These are phyloP conservation scores for Salarias fasciatus DNA, from an alignment of 2,797 vertebrate species.

Conservation along the genomic window DNA sequence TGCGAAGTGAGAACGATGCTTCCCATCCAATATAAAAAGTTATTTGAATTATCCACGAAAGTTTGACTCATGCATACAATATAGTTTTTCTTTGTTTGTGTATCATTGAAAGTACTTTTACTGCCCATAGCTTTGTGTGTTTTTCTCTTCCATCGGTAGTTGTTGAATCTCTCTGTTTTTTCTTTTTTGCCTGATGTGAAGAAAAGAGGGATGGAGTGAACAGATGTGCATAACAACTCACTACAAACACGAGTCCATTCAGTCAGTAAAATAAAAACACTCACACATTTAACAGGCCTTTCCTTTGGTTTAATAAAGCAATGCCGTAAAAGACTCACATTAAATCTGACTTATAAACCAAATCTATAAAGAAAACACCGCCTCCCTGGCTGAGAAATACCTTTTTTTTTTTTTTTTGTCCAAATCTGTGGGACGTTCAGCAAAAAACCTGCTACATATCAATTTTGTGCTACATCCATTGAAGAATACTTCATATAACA, in stretches of 20 bases:
- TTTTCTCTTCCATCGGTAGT: too few species aligned
- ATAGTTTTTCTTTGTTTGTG: too few species aligned
- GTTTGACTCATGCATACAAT: too few species aligned
- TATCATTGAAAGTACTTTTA: too few species aligned
- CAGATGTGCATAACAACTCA: not conserved
- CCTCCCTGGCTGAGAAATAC: conserved; percentile 27
- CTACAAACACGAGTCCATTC: conserved; percentile 4
- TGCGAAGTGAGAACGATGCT: too few species aligned
- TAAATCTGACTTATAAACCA: conserved; percentile 44
- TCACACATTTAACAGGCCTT: conserved; percentile 14
- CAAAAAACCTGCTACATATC: conserved; percentile 69
- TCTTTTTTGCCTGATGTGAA: too few species aligned
- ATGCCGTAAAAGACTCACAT: conserved; percentile 52
- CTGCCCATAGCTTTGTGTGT: not conserved
- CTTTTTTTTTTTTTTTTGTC: conserved; percentile 7
- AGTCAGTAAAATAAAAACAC: conserved; percentile 27
- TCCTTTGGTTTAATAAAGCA: conserved; percentile 65
- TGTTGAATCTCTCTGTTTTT: too few species aligned
- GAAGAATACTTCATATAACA: conserved; percentile 31
- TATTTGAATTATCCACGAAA: too few species aligned
- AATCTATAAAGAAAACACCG: conserved; percentile 22
- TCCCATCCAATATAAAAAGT: too few species aligned
- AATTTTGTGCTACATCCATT: conserved; percentile 66
- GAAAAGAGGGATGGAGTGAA: conserved; percentile 10
- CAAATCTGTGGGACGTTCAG: conserved; percentile 22